phyloP scores from a whole-genome alignment of 2,888 invertebrate species.

The Parnassius smintheus region DNA sequence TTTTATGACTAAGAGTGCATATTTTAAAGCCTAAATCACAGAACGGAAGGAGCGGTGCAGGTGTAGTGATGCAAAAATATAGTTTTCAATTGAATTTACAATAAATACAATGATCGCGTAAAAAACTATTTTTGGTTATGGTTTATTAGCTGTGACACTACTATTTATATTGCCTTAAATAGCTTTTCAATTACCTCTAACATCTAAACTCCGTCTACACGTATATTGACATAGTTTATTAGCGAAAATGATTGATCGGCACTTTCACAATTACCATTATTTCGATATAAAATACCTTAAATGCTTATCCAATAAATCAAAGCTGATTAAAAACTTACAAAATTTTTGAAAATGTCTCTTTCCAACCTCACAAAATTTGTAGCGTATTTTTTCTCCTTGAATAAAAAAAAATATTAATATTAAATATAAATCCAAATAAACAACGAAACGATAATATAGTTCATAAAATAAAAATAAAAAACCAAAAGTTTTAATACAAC shows the following conservation, averaged over 20 bases:
- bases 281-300: conserved; percentile 28
- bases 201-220: conserved; percentile 45
- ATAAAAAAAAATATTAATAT: not conserved
- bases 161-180: conserved; percentile 31
- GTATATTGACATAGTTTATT: conserved; percentile 62
- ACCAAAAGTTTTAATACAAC: conserved; percentile 59
- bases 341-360: not conserved
- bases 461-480: conserved; percentile 44
- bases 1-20: conserved; percentile 54
- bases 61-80: conserved; percentile 73
- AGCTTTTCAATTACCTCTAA: conserved; percentile 41
- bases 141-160: conserved; percentile 44
- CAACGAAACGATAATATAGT: no score
- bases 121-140: conserved; percentile 48
- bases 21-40: conserved; percentile 73
- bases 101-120: conserved; percentile 55
- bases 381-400: no score
- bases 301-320: not conserved
- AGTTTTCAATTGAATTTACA: conserved; percentile 47
- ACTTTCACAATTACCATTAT: conserved; percentile 50
- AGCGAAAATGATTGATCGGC: conserved; percentile 61
- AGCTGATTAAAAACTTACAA: not conserved
- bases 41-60: conserved; percentile 72
- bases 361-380: not conserved
- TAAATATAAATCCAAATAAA: not conserved